A percentile compares a stretch with the other conserved stretches of the same genome.
Conservation (phyloP, 2,113 vertebrate genomes). For the Gambusia holbrooki region DNA sequence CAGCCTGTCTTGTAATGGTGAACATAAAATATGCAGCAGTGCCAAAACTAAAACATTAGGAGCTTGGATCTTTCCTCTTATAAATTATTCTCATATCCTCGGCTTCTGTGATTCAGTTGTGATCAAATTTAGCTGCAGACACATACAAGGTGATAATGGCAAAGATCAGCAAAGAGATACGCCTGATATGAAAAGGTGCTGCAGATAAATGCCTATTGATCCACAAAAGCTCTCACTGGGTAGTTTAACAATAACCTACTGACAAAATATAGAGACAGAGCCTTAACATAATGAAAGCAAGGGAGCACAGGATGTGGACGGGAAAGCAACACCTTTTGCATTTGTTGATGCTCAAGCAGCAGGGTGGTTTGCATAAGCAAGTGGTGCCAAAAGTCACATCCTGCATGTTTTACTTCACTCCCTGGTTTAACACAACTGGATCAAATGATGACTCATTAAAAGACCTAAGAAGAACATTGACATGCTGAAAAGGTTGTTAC, state of each 20-base stretch:
- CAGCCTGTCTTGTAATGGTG: slow-evolving; percentile 1
- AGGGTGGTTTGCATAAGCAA: no score
- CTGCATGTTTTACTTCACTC: no score
- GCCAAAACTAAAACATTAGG: slow-evolving; percentile 31
- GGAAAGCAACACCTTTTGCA: no score
- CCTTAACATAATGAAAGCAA: not conserved
- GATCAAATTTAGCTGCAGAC: not conserved
- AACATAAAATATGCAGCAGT: slow-evolving; percentile 42
- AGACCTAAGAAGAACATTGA: no score
- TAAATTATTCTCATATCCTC: slow-evolving; percentile 20
- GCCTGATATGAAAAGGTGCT: not conserved
- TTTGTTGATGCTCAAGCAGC: no score
- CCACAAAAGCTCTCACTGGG: not conserved
- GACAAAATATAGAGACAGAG: not conserved
- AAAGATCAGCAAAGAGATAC: not conserved
- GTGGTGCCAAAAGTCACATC: no score
- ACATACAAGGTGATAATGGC: not conserved
- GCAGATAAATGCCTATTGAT: not conserved
- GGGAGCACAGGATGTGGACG: not conserved
- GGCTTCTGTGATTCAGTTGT: not conserved
- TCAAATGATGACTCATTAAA: no score
- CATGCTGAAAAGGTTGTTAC: no score
- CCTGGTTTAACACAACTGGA: no score
- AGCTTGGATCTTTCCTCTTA: slow-evolving; percentile 16
- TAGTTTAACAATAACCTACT: not conserved